A percentile compares a stretch with the other conserved stretches of the same genome.
Evolutionary conservation across 2,113 vertebrate genomes (phyloP).

Genomic region (Otocyon megalotis): DNA sequence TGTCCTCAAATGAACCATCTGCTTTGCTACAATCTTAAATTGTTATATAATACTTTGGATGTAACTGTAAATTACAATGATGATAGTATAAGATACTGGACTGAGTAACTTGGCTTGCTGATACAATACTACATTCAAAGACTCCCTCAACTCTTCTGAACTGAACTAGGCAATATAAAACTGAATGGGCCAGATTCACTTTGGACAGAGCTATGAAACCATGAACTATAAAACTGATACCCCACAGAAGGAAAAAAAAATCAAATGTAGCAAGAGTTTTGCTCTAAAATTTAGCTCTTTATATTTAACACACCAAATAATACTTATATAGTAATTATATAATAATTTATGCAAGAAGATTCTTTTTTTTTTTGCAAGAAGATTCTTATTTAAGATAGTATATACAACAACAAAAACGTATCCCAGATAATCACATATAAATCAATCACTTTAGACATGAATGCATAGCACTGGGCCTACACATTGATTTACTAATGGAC

Average conservation of each 20-base stretch:
- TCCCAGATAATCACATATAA: background rate
- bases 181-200: background rate
- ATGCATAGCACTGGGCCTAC: background rate
- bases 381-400: background rate
- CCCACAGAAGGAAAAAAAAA: background rate
- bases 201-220: background rate
- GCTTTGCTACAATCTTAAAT: conserved; percentile 2
- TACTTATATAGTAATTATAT: background rate
- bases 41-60: background rate
- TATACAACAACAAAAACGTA: background rate
- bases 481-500: background rate
- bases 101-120: conserved; percentile 8
- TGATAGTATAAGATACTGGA: background rate
- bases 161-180: conserved; percentile 40
- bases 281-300: conserved; percentile 5
- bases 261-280: conserved; percentile 11
- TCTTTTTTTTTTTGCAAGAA: conserved; percentile 24
- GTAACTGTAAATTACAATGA: background rate
- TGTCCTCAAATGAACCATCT: background rate
- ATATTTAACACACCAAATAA: background rate
- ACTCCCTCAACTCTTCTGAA: background rate
- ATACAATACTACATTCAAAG: background rate
- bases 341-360: background rate
- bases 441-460: conserved; percentile 2
- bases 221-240: background rate